These are phyloP conservation scores for Tholera decimalis DNA, from an alignment of 2,888 invertebrate species.

Conservation along the genomic window DNA sequence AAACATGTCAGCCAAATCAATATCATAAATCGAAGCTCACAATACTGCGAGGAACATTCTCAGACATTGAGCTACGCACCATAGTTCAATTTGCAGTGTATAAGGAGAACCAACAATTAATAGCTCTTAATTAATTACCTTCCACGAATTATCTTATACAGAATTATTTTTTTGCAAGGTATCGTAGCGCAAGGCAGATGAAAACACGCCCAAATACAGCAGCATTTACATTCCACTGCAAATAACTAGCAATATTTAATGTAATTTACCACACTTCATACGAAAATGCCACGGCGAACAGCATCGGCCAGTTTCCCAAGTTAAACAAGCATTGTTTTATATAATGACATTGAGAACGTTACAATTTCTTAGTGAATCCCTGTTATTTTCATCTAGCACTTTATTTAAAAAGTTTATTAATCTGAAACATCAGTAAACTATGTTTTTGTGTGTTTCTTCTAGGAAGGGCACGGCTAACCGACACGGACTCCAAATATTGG, in stretches of 20 bases:
- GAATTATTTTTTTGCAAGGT: constrained; percentile 72
- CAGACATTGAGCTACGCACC: constrained; percentile 48
- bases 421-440: constrained; percentile 46
- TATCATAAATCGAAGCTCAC: constrained; percentile 56
- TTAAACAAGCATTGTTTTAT: constrained; percentile 35
- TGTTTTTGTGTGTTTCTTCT: constrained; percentile 52
- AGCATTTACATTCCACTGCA: constrained; percentile 67
- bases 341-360: constrained; percentile 18
- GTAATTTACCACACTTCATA: constrained; percentile 61
- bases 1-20: constrained; percentile 42
- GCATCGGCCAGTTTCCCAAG: constrained; percentile 37
- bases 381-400: constrained; percentile 25
- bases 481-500: constrained; percentile 25
- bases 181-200: constrained; percentile 59
- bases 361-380: constrained; percentile 24
- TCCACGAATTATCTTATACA: constrained; percentile 74
- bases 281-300: constrained; percentile 51
- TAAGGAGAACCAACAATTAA: constrained; percentile 82
- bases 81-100: constrained; percentile 67
- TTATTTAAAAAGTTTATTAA: constrained; percentile 41
- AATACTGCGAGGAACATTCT: constrained; percentile 51
- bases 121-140: constrained; percentile 85
- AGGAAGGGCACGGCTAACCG: constrained; percentile 37
- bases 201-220: constrained; percentile 71
- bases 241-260: constrained; percentile 58